phyloP scores from a whole-genome alignment of 2,888 invertebrate species.

The Acanthopleura granulata region DNA sequence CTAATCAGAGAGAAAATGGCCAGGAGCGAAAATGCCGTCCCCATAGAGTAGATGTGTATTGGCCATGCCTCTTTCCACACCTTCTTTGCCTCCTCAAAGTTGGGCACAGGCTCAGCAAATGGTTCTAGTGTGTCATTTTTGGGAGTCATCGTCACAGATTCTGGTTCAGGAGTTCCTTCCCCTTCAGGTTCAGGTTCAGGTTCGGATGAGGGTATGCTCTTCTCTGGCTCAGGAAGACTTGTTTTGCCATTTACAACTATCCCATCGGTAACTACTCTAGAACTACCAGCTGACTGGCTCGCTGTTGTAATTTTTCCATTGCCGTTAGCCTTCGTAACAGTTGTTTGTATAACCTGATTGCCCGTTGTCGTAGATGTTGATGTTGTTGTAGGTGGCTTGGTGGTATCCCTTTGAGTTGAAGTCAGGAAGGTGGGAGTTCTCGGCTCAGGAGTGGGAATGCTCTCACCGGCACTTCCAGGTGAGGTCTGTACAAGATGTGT shows the following conservation, averaged over 20 bases:
- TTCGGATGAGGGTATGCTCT: background rate
- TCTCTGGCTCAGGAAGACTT: conserved; percentile 21
- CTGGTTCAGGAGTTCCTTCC: conserved; percentile 31
- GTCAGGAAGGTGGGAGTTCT: background rate
- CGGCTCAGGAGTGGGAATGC: background rate
- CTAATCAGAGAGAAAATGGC: conserved; percentile 89
- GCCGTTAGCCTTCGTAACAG: background rate
- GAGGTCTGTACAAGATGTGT: background rate
- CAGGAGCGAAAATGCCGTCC: conserved; percentile 85
- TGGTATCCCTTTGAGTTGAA: background rate
- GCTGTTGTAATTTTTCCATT: too few relatives aligned
- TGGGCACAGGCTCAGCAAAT: conserved; percentile 61
- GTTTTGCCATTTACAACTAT: background rate
- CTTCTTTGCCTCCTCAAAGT: conserved; percentile 58
- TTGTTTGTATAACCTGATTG: background rate
- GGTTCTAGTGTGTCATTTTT: conserved; percentile 15
- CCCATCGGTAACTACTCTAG: background rate
- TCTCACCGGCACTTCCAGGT: background rate
- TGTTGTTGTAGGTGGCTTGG: background rate
- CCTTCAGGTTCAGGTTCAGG: conserved; percentile 22
- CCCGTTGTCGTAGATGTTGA: background rate
- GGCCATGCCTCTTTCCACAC: conserved; percentile 85
- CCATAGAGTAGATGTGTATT: conserved; percentile 89
- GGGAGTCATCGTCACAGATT: conserved; percentile 26
- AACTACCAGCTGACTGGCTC: background rate